These are phyloP conservation scores for Drosophila oshimai DNA, from an alignment of 1,140 invertebrate species.

Conservation along the genomic window DNA sequence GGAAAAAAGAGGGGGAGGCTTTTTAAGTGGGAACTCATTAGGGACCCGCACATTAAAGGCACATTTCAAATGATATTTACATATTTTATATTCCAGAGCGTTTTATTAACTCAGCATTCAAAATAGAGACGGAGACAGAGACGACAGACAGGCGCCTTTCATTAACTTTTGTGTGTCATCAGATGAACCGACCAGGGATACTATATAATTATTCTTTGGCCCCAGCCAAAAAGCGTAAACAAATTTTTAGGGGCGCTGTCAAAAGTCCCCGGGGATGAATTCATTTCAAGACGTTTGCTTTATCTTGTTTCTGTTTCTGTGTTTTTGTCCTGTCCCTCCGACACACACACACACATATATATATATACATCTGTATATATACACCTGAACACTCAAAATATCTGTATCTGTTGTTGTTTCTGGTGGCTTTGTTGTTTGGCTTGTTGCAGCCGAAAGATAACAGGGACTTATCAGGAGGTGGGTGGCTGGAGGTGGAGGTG, in stretches of 20 bases:
- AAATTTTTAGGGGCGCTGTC: constrained; percentile 42
- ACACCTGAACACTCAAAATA: not conserved
- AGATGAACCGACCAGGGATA: constrained; percentile 29
- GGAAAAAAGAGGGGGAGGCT: not conserved
- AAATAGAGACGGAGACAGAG: not conserved
- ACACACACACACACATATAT: not conserved
- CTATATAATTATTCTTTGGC: constrained; percentile 25
- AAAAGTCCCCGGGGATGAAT: constrained; percentile 50
- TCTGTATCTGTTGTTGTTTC: constrained; percentile 10
- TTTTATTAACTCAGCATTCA: constrained; percentile 1
- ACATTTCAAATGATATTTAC: constrained; percentile 44
- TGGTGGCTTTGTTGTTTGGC: constrained; percentile 25
- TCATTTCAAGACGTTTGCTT: constrained; percentile 48
- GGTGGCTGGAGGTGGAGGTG: not conserved
- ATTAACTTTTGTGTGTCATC: constrained; percentile 26
- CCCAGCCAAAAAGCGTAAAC: constrained; percentile 16
- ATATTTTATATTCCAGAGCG: constrained; percentile 37
- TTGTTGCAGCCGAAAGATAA: constrained; percentile 41
- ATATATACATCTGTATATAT: not conserved
- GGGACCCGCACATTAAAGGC: not conserved
- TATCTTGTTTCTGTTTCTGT: constrained; percentile 15
- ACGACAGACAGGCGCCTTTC: constrained; percentile 5
- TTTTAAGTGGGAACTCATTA: constrained; percentile 4
- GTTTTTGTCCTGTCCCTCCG: not conserved
- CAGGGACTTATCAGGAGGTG: constrained; percentile 14